phyloP scores from a whole-genome alignment of 2,113 vertebrate species.

The Carettochelys insculpta region DNA sequence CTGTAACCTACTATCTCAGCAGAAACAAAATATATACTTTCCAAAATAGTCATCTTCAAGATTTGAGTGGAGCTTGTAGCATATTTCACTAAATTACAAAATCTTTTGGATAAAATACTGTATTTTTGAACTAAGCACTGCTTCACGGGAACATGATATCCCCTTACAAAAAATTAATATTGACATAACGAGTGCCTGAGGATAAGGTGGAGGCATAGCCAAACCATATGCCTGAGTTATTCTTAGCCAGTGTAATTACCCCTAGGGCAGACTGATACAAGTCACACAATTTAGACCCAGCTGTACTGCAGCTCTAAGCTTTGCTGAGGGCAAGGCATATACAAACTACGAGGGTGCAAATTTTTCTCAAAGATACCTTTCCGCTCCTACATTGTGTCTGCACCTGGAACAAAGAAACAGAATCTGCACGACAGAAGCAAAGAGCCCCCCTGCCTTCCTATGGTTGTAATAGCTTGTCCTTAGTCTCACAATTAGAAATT shows the following conservation, averaged over 20 bases:
- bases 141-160: accelerated
- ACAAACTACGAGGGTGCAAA: no score
- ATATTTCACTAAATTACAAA: background rate
- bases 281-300: background rate
- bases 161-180: background rate
- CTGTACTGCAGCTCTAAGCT: no score
- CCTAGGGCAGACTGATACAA: background rate
- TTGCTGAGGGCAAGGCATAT: background rate
- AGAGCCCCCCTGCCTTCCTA: background rate
- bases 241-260: background rate
- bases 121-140: background rate
- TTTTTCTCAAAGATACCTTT: background rate
- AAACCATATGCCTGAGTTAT: background rate
- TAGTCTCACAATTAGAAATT: background rate
- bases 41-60: background rate
- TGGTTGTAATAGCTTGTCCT: background rate
- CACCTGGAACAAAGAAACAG: no score
- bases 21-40: background rate
- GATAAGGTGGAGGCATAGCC: background rate
- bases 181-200: background rate
- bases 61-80: background rate
- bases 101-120: background rate
- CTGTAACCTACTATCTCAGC: background rate
- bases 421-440: no score
- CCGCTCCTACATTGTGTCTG: background rate